phyloP scores from a whole-genome alignment of 2,888 invertebrate genomes.

The Atethmia centrago region DNA sequence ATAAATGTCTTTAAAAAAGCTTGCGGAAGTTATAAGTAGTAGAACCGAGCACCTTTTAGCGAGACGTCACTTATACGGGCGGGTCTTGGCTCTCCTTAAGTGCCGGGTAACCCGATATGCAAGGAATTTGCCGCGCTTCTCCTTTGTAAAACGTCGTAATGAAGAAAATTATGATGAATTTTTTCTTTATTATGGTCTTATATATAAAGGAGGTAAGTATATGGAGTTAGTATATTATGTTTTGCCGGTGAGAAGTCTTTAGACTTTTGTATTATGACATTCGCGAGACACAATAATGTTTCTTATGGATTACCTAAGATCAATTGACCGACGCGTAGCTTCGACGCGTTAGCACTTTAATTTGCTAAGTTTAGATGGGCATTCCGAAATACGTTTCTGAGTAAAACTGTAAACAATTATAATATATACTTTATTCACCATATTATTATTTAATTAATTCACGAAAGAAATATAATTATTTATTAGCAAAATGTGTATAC shows the following conservation, averaged over 20 bases:
- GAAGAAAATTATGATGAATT: slow-evolving; percentile 51
- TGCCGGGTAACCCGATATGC: slow-evolving; percentile 68
- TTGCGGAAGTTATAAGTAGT: slow-evolving; percentile 58
- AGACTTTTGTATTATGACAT: neutral
- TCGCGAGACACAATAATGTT: neutral
- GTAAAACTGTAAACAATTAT: neutral
- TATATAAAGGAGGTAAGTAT: slow-evolving; percentile 3
- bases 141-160: slow-evolving; percentile 53
- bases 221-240: slow-evolving; percentile 15
- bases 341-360: neutral
- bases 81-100: slow-evolving; percentile 69
- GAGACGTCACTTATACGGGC: slow-evolving; percentile 57
- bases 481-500: slow-evolving; percentile 7
- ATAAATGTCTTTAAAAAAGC: slow-evolving; percentile 56
- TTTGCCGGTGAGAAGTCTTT: neutral
- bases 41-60: slow-evolving; percentile 63
- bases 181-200: slow-evolving; percentile 38
- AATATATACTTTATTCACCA: neutral
- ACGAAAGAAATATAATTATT: slow-evolving; percentile 4
- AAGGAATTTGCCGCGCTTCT: slow-evolving; percentile 56
- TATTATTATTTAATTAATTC: slow-evolving; percentile 15
- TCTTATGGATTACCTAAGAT: neutral
- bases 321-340: no score
- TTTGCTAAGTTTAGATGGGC: neutral
- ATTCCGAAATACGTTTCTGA: neutral